Conservation (phyloP, 2,797 vertebrate genomes). For the Dermochelys coriacea region DNA sequence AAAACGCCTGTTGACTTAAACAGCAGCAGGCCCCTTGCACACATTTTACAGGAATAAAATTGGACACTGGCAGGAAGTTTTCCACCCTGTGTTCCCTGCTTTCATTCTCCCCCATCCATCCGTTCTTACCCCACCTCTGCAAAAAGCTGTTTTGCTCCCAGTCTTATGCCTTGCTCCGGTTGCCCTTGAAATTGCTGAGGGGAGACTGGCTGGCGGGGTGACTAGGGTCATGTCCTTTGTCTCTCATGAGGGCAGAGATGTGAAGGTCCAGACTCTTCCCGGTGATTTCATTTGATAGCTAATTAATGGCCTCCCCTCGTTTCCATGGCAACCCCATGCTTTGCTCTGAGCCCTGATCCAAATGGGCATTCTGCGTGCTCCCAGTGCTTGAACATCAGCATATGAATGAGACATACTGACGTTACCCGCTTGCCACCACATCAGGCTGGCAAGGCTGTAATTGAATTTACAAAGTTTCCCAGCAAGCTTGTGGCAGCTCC, state of each 20-base stretch:
- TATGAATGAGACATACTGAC: slow-evolving; percentile 76
- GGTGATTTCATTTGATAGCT: slow-evolving; percentile 75
- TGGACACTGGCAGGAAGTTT: background rate
- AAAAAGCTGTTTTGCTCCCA: background rate
- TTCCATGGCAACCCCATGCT: slow-evolving; percentile 78
- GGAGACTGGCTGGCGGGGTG: background rate
- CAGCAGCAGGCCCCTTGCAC: background rate
- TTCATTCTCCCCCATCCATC: background rate
- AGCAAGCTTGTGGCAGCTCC: slow-evolving; percentile 30
- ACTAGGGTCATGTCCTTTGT: slow-evolving; percentile 36
- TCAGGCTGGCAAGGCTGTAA: slow-evolving; percentile 61
- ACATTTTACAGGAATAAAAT: background rate
- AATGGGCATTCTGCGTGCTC: slow-evolving; percentile 76
- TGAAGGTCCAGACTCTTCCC: slow-evolving; percentile 66
- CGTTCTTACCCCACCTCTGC: background rate
- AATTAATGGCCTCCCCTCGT: slow-evolving; percentile 77
- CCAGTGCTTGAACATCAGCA: slow-evolving; percentile 72
- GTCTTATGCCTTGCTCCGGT: background rate
- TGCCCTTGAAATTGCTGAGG: background rate
- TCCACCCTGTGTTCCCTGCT: background rate
- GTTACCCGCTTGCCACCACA: slow-evolving; percentile 68
- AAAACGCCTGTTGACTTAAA: background rate
- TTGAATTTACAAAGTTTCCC: slow-evolving; percentile 71
- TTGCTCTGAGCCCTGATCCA: slow-evolving; percentile 76
- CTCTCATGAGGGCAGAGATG: slow-evolving; percentile 53